Evolutionary conservation across 2,797 vertebrate genomes (phyloP), one percentile per base, ranked within the genome.

Genomic region (Trematomus bernacchii): DNA sequence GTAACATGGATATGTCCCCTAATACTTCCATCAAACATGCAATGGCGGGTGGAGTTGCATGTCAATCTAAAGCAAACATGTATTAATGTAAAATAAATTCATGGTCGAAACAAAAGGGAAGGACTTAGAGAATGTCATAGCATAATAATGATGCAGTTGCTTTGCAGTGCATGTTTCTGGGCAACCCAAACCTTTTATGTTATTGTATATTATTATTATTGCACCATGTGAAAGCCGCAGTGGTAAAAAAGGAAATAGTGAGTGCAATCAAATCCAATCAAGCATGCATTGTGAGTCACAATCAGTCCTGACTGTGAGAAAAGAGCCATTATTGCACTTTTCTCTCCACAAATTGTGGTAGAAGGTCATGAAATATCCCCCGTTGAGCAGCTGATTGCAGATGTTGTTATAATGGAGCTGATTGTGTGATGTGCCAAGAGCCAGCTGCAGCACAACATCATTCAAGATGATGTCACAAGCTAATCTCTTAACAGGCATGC

Each of bases 301-400:
- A 89, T 87, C 81, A 85, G 23, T 72, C 59, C 37, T 79, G 74
- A 88, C 66, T 71, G 47, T 72, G 46, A 69, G 60, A 81, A 81
- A 71, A 60, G n/a, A 51, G 10, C 13, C 40, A 27, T 73, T 53
- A 55, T 50, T 66, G 19, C 71, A 58, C 40, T 71, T 85, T 74
- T 81, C 54, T 80, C 66, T 77, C 83, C 58, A 84, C 63, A 86
- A 90, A 87, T 52, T 68, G 73, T 66, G 57, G 16, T 13, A 64
- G 69, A 78, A 83, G 85, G 87, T 88, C 79, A 81, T 16, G 61
- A 59, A 53, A 37, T 70, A 48, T 69, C 53, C 72, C 72, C 87
- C 91, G 87, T 89, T 87, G 87, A 83, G 89, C 43, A 53, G 63
- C 73, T 91, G 87, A 93, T 90, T 92, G 75, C 85, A 85, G 78